These are phyloP conservation scores for Oxytorus armatus DNA, from an alignment of 2,888 invertebrate species.

Conservation along the genomic window DNA sequence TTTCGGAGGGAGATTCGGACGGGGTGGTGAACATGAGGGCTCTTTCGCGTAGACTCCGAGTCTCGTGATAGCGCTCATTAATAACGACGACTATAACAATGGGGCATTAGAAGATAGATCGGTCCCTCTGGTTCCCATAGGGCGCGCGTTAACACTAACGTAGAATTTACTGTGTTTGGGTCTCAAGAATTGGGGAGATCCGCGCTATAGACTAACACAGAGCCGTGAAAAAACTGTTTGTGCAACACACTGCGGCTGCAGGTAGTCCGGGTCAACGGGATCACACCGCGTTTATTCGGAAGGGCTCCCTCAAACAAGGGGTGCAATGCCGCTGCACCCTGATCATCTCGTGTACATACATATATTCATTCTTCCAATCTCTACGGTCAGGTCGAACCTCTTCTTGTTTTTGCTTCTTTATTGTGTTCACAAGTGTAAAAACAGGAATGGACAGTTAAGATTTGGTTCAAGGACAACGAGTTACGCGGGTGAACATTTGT, in stretches of 20 bases:
- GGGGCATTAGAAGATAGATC: slow-evolving; percentile 78
- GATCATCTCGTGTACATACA: slow-evolving; percentile 23
- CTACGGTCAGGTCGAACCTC: slow-evolving; percentile 39
- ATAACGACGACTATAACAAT: slow-evolving; percentile 80
- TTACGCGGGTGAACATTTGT: slow-evolving; percentile 49
- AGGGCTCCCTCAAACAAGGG: slow-evolving; percentile 59
- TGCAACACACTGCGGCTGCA: slow-evolving; percentile 71
- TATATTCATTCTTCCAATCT: slow-evolving; percentile 33
- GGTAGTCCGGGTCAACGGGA: slow-evolving; percentile 74
- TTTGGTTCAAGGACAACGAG: slow-evolving; percentile 53
- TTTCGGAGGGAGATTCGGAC: background rate
- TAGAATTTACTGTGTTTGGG: slow-evolving; percentile 29
- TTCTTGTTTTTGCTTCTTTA: slow-evolving; percentile 50
- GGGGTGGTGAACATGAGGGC: background rate
- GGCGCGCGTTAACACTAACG: slow-evolving; percentile 19
- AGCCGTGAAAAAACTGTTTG: slow-evolving; percentile 71
- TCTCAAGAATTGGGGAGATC: slow-evolving; percentile 23
- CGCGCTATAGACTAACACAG: slow-evolving; percentile 20
- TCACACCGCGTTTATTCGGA: slow-evolving; percentile 68
- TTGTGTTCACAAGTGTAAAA: slow-evolving; percentile 36
- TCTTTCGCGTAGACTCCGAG: slow-evolving; percentile 20
- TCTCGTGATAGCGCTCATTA: slow-evolving; percentile 74
- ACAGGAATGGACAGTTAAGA: slow-evolving; percentile 42
- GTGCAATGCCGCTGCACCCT: slow-evolving; percentile 47
- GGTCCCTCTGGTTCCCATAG: slow-evolving; percentile 44